Conservation (phyloP, 2,797 vertebrate genomes). For the Periparus ater region DNA sequence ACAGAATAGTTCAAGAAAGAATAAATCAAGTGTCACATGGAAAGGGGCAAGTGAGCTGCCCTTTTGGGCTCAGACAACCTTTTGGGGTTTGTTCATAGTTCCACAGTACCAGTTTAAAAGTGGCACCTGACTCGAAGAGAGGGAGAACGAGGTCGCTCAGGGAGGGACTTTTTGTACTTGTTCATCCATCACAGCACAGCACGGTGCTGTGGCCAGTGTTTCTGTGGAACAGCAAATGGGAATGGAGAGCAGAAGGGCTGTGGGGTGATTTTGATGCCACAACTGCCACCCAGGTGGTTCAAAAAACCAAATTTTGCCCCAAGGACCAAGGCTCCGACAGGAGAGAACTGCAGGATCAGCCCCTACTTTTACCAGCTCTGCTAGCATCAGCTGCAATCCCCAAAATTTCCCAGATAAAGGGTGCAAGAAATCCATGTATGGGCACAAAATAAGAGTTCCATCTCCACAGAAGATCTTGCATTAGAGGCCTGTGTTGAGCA, state of each 20-base stretch:
- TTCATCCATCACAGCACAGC: background rate
- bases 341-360: background rate
- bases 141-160: background rate
- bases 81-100: background rate
- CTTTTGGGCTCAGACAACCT: background rate
- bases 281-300: background rate
- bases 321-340: background rate
- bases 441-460: background rate
- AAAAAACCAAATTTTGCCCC: background rate
- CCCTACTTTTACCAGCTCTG: background rate
- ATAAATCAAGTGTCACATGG: background rate
- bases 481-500: background rate
- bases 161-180: rapidly evolving
- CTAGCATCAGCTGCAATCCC: background rate
- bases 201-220: background rate
- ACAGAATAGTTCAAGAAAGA: background rate
- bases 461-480: background rate
- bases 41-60: background rate
- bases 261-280: background rate
- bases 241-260: background rate
- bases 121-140: background rate
- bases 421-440: background rate
- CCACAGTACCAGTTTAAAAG: background rate
- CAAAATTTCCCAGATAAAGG: background rate
- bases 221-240: rapidly evolving